Conservation (phyloP, 2,797 vertebrate species). For the Acestrorhynchus altus region DNA sequence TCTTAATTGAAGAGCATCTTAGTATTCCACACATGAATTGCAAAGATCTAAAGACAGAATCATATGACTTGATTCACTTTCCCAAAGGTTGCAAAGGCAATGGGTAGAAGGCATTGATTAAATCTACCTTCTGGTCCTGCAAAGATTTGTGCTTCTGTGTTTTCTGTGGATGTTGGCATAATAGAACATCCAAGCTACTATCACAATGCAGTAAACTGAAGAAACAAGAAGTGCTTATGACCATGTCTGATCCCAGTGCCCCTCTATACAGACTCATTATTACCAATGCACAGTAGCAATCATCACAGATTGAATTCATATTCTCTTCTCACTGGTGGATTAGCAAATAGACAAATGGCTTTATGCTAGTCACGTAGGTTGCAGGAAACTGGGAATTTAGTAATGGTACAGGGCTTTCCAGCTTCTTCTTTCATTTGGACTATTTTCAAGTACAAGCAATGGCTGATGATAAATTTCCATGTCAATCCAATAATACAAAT, state of each 20-base stretch:
- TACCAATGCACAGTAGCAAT: not conserved
- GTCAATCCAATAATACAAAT: not conserved
- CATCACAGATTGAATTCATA: not conserved
- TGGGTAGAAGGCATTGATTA: not conserved
- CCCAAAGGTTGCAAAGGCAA: not conserved
- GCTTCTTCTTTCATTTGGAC: too few relatives aligned
- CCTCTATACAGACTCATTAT: not conserved
- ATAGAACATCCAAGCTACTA: not conserved
- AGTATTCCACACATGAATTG: not conserved
- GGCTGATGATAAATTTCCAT: too few relatives aligned
- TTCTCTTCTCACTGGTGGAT: not conserved
- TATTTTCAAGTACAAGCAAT: too few relatives aligned
- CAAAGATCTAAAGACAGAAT: not conserved
- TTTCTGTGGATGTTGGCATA: not conserved
- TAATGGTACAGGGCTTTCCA: not conserved
- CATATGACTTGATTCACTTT: not conserved
- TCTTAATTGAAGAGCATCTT: too few relatives aligned
- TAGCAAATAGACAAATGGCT: not conserved
- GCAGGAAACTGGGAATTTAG: not conserved
- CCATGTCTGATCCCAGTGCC: not conserved
- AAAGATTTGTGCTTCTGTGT: not conserved
- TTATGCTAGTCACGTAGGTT: not conserved
- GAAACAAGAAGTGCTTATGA: slow-evolving; percentile 14
- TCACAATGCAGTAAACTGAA: not conserved
- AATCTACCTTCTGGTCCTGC: not conserved